Evolutionary conservation across 2,888 invertebrate genomes (phyloP).

Genomic region (Eupithecia dodoneata): DNA sequence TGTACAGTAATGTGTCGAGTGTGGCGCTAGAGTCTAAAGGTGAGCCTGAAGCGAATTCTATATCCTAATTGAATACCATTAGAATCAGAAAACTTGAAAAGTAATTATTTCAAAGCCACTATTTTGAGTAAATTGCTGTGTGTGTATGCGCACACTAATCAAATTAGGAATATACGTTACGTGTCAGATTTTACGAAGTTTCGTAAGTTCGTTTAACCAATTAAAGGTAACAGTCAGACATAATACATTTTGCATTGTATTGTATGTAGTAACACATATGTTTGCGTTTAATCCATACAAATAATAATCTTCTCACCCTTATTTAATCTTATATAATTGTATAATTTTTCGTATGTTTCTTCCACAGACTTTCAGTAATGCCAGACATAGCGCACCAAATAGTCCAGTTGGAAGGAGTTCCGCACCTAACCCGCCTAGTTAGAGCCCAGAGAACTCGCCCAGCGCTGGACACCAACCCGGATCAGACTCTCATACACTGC

Average conservation of each 20-base stretch:
- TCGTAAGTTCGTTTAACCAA: background rate
- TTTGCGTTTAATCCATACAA: background rate
- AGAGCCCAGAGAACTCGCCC: constrained; percentile 78
- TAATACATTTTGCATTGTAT: background rate
- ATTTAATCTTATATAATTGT: background rate
- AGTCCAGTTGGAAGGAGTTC: constrained; percentile 87
- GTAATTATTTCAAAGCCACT: background rate
- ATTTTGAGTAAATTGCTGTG: background rate
- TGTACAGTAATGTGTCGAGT: constrained; percentile 56
- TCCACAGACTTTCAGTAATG: constrained; percentile 86
- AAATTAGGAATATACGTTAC: background rate
- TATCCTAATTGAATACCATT: background rate
- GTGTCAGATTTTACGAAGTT: no score
- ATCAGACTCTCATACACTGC: constrained; percentile 77
- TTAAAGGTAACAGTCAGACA: background rate
- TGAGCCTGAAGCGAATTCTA: constrained; percentile 56
- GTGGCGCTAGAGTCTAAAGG: constrained; percentile 89
- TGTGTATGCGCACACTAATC: background rate
- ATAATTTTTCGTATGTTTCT: constrained; percentile 10
- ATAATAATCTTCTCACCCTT: background rate
- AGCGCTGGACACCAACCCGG: constrained; percentile 68
- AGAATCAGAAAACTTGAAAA: background rate
- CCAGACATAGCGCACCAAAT: constrained; percentile 88
- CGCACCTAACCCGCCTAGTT: constrained; percentile 87
- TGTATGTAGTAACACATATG: no score